These are phyloP conservation scores for Vulpes vulpes DNA, from an alignment of 2,113 vertebrate species.

Conservation along the genomic window DNA sequence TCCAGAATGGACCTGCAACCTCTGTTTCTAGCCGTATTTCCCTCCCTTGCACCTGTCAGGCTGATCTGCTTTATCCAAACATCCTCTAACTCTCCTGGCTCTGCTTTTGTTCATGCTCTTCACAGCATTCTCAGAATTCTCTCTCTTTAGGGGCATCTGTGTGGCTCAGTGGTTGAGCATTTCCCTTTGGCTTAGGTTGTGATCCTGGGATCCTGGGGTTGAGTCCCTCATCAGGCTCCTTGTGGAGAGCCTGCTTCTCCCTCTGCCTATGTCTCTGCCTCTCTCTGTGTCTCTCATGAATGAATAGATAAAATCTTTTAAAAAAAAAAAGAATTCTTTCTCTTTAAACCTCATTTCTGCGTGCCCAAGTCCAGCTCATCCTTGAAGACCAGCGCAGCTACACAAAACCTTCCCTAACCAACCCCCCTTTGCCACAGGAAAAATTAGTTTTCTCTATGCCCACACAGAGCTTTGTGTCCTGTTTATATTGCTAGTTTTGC, in stretches of 20 bases:
- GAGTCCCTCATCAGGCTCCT: no score
- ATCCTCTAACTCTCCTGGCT: conserved; percentile 20
- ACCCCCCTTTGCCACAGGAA: not conserved
- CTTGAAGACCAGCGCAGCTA: conserved; percentile 20
- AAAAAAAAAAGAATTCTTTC: not conserved
- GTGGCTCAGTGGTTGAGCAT: no score
- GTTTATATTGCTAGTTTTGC: not conserved
- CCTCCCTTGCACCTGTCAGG: not conserved
- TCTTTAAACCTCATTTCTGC: not conserved
- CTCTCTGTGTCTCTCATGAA: no score
- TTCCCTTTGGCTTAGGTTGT: no score
- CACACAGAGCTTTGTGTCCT: conserved; percentile 7
- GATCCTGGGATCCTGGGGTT: no score
- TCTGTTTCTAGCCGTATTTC: not conserved
- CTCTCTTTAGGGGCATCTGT: not conserved
- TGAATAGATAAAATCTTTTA: no score
- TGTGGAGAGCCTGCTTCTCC: no score
- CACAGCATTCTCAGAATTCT: conserved; percentile 8
- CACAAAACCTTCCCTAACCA: not conserved
- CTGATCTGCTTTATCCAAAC: conserved; percentile 37
- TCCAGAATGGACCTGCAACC: not conserved
- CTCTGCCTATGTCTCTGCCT: no score
- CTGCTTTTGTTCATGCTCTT: not conserved
- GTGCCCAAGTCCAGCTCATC: not conserved
- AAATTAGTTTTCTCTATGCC: conserved; percentile 39